These are phyloP conservation scores for Chaetophractus vellerosus DNA, from an alignment of 2,797 vertebrate genomes.

Conservation along the genomic window DNA sequence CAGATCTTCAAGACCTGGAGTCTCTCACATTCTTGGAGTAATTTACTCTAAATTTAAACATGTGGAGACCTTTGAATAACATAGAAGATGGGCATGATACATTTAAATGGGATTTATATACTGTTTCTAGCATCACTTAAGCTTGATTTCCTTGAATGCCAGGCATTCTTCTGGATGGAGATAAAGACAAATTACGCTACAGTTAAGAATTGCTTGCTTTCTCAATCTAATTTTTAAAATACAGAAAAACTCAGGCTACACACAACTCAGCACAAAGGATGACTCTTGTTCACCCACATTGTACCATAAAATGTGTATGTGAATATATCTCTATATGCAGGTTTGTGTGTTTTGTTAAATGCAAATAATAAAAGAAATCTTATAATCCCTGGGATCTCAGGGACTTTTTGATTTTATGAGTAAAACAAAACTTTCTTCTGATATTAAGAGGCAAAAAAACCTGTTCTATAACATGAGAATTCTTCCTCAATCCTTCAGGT, in stretches of 20 bases:
- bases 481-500: not conserved
- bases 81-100: not conserved
- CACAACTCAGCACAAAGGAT: not conserved
- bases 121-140: not conserved
- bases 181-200: not conserved
- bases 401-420: slow-evolving; percentile 20
- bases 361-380: slow-evolving; percentile 40
- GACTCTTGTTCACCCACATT: not conserved
- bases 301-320: not conserved
- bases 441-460: not conserved
- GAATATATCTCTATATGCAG: not conserved
- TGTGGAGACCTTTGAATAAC: not conserved
- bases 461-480: not conserved
- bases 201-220: slow-evolving; percentile 27
- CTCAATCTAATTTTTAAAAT: slow-evolving; percentile 24
- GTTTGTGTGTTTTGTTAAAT: not conserved
- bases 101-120: not conserved
- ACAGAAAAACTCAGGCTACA: not conserved
- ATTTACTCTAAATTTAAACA: not conserved
- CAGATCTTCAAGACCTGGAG: not conserved
- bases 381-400: not conserved
- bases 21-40: not conserved
- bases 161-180: not conserved
- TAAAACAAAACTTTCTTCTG: slow-evolving; percentile 34
- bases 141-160: not conserved